phyloP scores from a whole-genome alignment of 37 sponge, comb jelly and placozoan species.

The Chondrilla cf. caribensis region DNA sequence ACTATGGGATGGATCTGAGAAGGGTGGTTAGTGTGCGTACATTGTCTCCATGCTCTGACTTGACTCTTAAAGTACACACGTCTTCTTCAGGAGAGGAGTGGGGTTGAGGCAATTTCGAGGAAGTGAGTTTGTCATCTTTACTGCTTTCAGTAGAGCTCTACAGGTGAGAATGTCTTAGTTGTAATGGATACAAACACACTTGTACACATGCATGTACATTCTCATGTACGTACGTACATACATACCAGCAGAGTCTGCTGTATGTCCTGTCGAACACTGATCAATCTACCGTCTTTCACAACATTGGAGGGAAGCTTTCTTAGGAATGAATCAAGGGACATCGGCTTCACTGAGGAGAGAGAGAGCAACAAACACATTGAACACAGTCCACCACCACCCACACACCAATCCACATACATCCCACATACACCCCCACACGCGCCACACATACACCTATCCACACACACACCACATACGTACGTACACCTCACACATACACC shows the following conservation, averaged over 20 bases:
- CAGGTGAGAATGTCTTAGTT: no score
- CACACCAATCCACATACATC: no score
- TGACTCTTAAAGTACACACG: constrained; percentile 63
- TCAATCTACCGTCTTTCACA: constrained; percentile 72
- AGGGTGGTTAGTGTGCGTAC: constrained; percentile 26
- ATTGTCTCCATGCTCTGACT: constrained; percentile 58
- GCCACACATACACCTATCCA: neutral
- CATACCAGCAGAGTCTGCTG: constrained; percentile 41
- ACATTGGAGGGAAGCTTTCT: constrained; percentile 71
- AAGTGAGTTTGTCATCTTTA: no score
- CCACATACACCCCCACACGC: no score
- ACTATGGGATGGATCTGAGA: no score
- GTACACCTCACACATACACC: no score
- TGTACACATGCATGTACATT: no score
- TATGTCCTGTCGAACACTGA: constrained; percentile 83
- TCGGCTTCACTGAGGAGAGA: constrained; percentile 4
- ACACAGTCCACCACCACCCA: no score
- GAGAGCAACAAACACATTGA: no score
- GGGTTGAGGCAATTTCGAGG: neutral
- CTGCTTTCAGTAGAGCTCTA: no score
- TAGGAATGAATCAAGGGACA: constrained; percentile 72
- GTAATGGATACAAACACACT: no score
- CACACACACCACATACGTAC: no score
- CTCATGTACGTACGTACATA: neutral
- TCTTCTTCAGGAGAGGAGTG: constrained; percentile 38